These are phyloP conservation scores for Thecocarcelia acutangulata DNA, from an alignment of 2,888 invertebrate species.

Conservation along the genomic window DNA sequence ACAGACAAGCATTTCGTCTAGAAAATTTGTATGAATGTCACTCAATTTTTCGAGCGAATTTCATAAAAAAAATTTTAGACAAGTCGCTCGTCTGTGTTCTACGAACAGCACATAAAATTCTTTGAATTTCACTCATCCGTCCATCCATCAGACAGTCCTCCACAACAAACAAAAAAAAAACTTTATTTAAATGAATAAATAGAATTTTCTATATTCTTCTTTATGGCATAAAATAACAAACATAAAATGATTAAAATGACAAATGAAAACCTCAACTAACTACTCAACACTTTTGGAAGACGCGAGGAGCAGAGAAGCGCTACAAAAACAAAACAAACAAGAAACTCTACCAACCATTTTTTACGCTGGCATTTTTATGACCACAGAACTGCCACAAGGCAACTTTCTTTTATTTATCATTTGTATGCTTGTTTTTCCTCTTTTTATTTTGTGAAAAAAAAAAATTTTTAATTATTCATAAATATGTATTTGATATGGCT, in stretches of 20 bases:
- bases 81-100: too few species aligned
- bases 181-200: conserved; percentile 55
- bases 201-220: conserved; percentile 23
- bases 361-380: conserved; percentile 31
- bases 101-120: too few species aligned
- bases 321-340: not conserved
- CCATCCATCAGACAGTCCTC: conserved; percentile 22
- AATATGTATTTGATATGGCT: conserved; percentile 69
- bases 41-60: too few species aligned
- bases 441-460: not conserved
- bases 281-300: conserved; percentile 58
- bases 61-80: too few species aligned
- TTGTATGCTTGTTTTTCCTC: not conserved
- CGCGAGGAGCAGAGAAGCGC: not conserved
- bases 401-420: conserved; percentile 18
- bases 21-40: too few species aligned
- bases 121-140: too few species aligned
- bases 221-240: conserved; percentile 53
- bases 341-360: conserved; percentile 35
- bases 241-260: conserved; percentile 50
- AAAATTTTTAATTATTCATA: conserved; percentile 67
- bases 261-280: conserved; percentile 61
- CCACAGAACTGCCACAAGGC: conserved; percentile 32
- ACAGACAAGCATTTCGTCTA: too few species aligned
- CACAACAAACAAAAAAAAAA: not conserved